Base-by-base conservation (phyloP, 2,113 vertebrate species). In the Merops nubicus region DNA sequence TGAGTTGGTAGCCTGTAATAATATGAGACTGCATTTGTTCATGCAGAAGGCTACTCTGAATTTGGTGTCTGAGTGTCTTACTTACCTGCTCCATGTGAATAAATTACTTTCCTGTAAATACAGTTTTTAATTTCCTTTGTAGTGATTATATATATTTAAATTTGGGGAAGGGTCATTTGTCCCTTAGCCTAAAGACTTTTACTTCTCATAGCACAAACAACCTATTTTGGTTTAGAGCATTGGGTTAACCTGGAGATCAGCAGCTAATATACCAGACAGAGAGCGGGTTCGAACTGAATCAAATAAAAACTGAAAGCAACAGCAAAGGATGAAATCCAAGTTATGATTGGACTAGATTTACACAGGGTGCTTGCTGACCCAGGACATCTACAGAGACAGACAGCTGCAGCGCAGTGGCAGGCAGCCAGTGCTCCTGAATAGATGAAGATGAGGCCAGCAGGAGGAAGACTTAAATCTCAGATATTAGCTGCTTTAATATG, bases 381-480 rank as follows among this genome's bases (percentile, higher is more conserved):
- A 81, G 64, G 48, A 57, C 63, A 88, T 42, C 60, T 63, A 59
- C 10, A 67, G 34, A 88, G 50, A 47, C 64, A 60, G 69, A 69
- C 62, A 91, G 90, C 88, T 93, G 91, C 82, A 90, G 45, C 63
- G 42, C 26, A n/a, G 50, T 69, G 82, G 82, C 93, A 94, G 53
- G 6, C 70, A 89, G 85, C 67, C 94, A 91, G 65, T 6, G 22
- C 33, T 82, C 56, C 77, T 82, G 62, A 91, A 83, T 43, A 91
- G 77, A 73, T 81, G 84, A 75, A 85, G 81, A 64, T 5, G 31
- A 93, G 22, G 47, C 80, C 84, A 81, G 81, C 86, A 80, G 22
- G 16, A 91, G 77, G 17, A 91, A n/a, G 43, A 81, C 48, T 78
- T 78, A 67, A 74, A 74, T 63, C 81, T 85, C 60, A 60, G 64